phyloP scores from a whole-genome alignment of 37 sponge, comb jelly and placozoan species.

The Chondrilla cf. caribensis region DNA sequence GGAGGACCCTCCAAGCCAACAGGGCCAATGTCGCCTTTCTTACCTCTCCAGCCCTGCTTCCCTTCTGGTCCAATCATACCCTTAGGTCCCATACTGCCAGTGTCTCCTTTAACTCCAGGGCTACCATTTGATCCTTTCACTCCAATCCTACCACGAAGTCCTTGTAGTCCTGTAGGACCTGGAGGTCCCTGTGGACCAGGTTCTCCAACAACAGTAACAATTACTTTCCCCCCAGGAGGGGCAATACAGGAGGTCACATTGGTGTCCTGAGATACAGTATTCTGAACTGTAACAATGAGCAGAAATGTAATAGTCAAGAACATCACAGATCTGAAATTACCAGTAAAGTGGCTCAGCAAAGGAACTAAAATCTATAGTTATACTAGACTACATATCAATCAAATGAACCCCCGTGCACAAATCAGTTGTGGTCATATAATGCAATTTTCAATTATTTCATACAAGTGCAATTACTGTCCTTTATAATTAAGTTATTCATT shows the following conservation, averaged over 20 bases:
- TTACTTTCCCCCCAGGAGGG: constrained; percentile 4
- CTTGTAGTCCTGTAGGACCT: background rate
- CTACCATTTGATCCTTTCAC: background rate
- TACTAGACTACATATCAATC: no score
- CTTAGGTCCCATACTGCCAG: background rate
- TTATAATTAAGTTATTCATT: no score
- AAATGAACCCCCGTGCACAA: no score
- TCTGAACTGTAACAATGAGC: no score
- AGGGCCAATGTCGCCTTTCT: background rate
- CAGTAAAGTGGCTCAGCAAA: no score
- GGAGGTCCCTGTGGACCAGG: background rate
- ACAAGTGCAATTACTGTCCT: no score
- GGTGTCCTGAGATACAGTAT: background rate
- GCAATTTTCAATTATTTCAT: no score
- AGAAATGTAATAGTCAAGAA: no score
- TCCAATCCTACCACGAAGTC: background rate
- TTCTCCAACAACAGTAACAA: background rate
- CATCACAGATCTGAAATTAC: no score
- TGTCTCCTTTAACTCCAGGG: background rate
- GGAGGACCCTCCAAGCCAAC: background rate
- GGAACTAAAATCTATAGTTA: no score
- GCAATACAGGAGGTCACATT: background rate
- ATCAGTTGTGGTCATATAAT: no score
- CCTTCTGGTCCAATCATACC: background rate
- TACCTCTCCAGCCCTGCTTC: background rate